phyloP scores from a whole-genome alignment of 1,140 invertebrate species.

The Stratiolaelaps scimitus region DNA sequence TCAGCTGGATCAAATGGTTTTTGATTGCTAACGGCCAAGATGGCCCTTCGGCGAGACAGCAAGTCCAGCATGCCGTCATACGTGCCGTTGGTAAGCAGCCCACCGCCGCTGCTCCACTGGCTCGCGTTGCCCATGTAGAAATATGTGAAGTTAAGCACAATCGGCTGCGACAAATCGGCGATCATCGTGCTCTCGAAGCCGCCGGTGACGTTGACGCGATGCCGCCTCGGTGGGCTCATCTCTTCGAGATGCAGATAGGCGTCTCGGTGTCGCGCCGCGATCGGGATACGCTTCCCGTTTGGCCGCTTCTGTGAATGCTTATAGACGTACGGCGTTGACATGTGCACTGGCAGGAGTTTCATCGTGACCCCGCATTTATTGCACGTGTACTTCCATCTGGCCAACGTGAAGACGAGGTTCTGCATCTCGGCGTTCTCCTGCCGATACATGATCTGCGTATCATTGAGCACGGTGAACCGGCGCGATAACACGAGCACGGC shows the following conservation, averaged over 20 bases:
- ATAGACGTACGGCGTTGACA: not conserved
- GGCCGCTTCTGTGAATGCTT: not conserved
- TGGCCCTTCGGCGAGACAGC: not conserved
- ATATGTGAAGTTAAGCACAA: not conserved
- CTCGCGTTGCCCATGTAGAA: not conserved
- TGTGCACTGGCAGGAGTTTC: not conserved
- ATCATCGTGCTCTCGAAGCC: not conserved
- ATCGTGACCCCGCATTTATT: conserved; percentile 16
- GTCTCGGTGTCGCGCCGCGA: not conserved
- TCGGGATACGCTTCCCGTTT: not conserved
- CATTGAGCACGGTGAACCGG: not conserved
- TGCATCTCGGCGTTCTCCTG: not conserved
- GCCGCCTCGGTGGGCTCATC: not conserved
- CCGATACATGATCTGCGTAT: not conserved
- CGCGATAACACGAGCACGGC: not conserved
- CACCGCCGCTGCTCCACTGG: not conserved
- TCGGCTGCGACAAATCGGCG: not conserved
- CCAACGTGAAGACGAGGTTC: not conserved
- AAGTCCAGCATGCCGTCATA: conserved; percentile 6
- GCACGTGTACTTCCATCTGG: not conserved
- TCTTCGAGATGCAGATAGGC: not conserved
- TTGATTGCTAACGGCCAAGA: not conserved
- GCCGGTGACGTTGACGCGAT: not conserved
- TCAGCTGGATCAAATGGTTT: conserved; percentile 22
- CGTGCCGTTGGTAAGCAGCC: not conserved